These are phyloP conservation scores for Gobio occitaniae DNA, from an alignment of 2,797 vertebrate genomes.

Conservation along the genomic window DNA sequence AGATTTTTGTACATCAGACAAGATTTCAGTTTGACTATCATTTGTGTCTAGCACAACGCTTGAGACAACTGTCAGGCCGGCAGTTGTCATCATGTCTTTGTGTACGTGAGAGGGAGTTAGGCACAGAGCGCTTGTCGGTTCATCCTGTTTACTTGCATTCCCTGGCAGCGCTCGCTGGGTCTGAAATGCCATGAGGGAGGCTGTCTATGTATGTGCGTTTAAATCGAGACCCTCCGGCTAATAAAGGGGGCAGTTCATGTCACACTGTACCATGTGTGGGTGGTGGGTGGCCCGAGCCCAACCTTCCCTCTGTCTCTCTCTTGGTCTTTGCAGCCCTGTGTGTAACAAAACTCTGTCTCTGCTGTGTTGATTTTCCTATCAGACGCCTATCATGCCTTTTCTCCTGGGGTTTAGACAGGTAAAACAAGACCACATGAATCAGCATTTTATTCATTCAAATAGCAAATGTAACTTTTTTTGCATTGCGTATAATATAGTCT, in stretches of 20 bases:
- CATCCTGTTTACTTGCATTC: constrained; percentile 70
- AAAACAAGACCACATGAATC: constrained; percentile 60
- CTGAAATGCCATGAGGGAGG: constrained; percentile 52
- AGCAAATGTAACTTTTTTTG: neutral
- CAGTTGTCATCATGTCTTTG: constrained; percentile 25
- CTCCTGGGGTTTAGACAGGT: constrained; percentile 86
- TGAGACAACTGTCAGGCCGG: constrained; percentile 1
- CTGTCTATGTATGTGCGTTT: constrained; percentile 45
- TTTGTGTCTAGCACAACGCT: neutral
- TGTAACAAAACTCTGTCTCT: constrained; percentile 42
- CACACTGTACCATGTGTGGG: constrained; percentile 49
- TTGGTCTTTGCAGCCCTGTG: constrained; percentile 33
- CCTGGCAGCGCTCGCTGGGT: constrained; percentile 61
- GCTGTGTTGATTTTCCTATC: constrained; percentile 39
- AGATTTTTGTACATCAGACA: neutral
- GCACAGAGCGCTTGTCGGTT: constrained; percentile 40
- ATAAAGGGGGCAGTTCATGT: constrained; percentile 43
- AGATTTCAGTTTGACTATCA: neutral
- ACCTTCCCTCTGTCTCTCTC: constrained; percentile 40
- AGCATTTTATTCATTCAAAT: neutral
- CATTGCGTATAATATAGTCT: neutral
- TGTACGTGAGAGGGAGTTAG: constrained; percentile 1
- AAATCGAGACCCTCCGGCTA: constrained; percentile 42
- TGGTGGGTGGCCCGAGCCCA: constrained; percentile 43
- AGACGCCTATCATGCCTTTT: constrained; percentile 83